A percentile compares a stretch with the other conserved stretches of the same genome.
Evolutionary conservation across 2,888 invertebrate genomes (phyloP).

Genomic region (Scaptomyza polygonia): DNA sequence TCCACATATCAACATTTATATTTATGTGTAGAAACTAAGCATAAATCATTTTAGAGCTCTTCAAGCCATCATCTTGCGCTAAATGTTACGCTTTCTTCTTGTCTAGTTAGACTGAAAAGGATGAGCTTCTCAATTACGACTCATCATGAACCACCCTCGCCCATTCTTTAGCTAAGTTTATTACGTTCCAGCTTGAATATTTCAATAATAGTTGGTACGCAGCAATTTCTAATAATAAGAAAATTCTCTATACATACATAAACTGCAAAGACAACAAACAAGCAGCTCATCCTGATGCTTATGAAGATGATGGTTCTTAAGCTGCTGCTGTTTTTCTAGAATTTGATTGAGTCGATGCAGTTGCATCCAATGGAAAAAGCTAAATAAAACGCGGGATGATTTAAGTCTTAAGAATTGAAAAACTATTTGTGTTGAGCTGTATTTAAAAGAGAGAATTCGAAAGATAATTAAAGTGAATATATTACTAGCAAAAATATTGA

Average conservation of each 20-base stretch:
- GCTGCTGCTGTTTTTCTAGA: slow-evolving; percentile 6
- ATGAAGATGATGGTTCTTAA: slow-evolving; percentile 9
- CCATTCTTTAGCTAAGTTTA: neutral
- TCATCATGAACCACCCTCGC: neutral
- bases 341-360: slow-evolving; percentile 24
- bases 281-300: slow-evolving; percentile 4
- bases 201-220: slow-evolving; percentile 63
- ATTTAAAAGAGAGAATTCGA: too few relatives aligned
- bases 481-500: too few relatives aligned
- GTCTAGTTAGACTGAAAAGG: neutral
- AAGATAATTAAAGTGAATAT: too few relatives aligned
- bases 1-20: slow-evolving; percentile 23
- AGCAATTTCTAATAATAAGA: slow-evolving; percentile 62
- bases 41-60: slow-evolving; percentile 50
- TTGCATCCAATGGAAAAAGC: slow-evolving; percentile 7
- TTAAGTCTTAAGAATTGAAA: neutral
- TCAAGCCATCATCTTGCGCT: neutral
- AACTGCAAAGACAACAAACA: slow-evolving; percentile 32
- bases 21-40: slow-evolving; percentile 22
- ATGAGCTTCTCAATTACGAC: slow-evolving; percentile 24
- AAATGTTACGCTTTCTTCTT: slow-evolving; percentile 11
- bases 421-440: neutral
- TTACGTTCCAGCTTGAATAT: slow-evolving; percentile 46
- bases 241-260: slow-evolving; percentile 25
- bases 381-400: slow-evolving; percentile 4